Base-by-base conservation (phyloP, 2,888 invertebrate species). In the Napeogenes sylphis region DNA sequence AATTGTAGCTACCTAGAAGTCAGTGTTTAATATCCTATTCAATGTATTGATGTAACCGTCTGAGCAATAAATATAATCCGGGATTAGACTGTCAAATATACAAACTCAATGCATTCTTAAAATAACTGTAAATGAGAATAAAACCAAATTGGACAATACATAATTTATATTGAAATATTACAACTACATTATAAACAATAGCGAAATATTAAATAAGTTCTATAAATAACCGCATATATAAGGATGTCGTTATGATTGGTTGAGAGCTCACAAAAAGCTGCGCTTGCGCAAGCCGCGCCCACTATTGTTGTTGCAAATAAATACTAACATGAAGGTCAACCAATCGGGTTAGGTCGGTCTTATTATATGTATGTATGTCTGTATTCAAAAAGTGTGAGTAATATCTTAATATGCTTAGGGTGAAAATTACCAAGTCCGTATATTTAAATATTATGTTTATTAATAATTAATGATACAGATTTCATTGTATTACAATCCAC, bases 261-360 rank as follows among this genome's bases (percentile, higher is more conserved):
- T 53, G 68, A 14, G 42, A 57, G 55, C 13, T 45, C 47, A 60
- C 45, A 2, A 30, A 4, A 56, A 59, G 58, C 38, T 65, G 67
- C 78, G 76, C 71, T 69, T 74, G 79, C 80, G 80, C 81, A 81
- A 73, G 76, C 76, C 73, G 68, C 80, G 75, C 80, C 80, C 72
- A 47, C 42, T 45, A 59, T n/a, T 45, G 42, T 51, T 30, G 51
- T 21, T 21, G 21, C 47, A 14, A 21, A 21, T 12, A 30, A 21
- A 51, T 30, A 51, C 47, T 4, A 21, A 12, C 8, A 51, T 12
- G 30, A 30, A 51, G 10, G 51, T 51, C 21, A 51, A 51, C 30
- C 21, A 51, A 30, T 30, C 21, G 21, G 21, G 21, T 21, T 21
- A 21, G 21, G 21, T 21, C 21, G 21, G 1, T 21, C 51, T 30